A percentile compares a stretch with the other conserved stretches of the same genome.
These are phyloP conservation scores for Eretmocerus hayati DNA, from an alignment of 2,888 invertebrate genomes.

Conservation along the genomic window DNA sequence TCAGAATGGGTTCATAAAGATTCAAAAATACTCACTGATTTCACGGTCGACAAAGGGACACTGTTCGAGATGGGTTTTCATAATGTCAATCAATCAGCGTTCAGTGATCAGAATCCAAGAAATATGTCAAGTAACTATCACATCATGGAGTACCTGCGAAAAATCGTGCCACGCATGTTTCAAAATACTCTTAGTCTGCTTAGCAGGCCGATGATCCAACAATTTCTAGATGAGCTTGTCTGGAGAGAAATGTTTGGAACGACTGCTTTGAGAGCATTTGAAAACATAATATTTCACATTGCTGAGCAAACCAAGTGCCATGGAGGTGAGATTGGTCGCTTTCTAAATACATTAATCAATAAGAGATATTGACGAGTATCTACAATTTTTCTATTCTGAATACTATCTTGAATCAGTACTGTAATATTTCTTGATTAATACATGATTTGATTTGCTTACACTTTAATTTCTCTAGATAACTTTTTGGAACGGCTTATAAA, in stretches of 20 bases:
- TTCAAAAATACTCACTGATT: slow-evolving; percentile 72
- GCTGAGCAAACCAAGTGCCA: slow-evolving; percentile 71
- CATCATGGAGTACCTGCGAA: slow-evolving; percentile 80
- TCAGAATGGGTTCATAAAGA: slow-evolving; percentile 71
- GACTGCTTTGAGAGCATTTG: slow-evolving; percentile 70
- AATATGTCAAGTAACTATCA: slow-evolving; percentile 61
- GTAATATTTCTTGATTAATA: background rate
- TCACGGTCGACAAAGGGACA: slow-evolving; percentile 76
- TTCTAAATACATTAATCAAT: too few relatives aligned
- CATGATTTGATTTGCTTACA: background rate
- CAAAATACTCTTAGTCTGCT: slow-evolving; percentile 77
- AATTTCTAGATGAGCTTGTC: slow-evolving; percentile 81
- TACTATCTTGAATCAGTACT: too few relatives aligned
- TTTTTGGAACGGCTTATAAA: slow-evolving; percentile 45
- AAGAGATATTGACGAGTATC: too few relatives aligned
- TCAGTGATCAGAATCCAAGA: slow-evolving; percentile 48
- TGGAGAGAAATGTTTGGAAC: slow-evolving; percentile 83
- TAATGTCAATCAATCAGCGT: slow-evolving; percentile 60
- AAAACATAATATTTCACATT: slow-evolving; percentile 71
- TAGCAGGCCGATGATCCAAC: slow-evolving; percentile 80
- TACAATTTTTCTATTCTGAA: background rate
- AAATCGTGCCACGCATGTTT: slow-evolving; percentile 85
- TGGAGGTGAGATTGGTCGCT: too few relatives aligned
- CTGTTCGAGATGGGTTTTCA: slow-evolving; percentile 72
- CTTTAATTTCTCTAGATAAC: slow-evolving; percentile 37